A percentile compares a stretch with the other conserved stretches of the same genome.
phyloP scores from a whole-genome alignment of 1,140 invertebrate species.

The Monochamus saltuarius region DNA sequence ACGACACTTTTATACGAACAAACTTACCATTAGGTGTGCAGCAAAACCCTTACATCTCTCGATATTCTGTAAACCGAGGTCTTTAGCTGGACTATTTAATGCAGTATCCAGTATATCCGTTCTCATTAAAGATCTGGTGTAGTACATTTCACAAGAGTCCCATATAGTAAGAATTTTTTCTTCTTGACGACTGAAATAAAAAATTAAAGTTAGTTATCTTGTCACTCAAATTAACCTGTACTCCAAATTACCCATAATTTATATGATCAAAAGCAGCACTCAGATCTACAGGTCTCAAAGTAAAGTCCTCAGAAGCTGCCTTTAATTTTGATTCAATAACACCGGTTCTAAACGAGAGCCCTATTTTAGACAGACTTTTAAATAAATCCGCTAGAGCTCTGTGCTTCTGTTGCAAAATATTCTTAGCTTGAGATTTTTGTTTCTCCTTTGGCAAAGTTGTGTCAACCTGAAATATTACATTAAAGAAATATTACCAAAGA shows the following conservation, averaged over 20 bases:
- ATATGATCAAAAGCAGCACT: constrained; percentile 54
- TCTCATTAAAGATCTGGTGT: constrained; percentile 70
- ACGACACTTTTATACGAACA: no score
- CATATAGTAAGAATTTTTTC: constrained; percentile 63
- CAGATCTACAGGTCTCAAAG: constrained; percentile 64
- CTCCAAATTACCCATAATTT: constrained; percentile 51
- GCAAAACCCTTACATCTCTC: constrained; percentile 83
- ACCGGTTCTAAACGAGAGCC: constrained; percentile 77
- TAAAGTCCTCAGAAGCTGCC: constrained; percentile 53
- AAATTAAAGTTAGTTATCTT: constrained; percentile 13
- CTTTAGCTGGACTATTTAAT: constrained; percentile 68
- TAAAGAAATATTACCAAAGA: background rate
- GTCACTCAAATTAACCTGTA: background rate
- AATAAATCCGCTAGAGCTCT: constrained; percentile 83
- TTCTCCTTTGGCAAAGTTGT: constrained; percentile 65
- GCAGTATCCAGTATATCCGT: constrained; percentile 66
- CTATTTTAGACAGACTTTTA: constrained; percentile 69
- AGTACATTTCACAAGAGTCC: constrained; percentile 75
- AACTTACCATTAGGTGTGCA: constrained; percentile 56
- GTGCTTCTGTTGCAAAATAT: constrained; percentile 80
- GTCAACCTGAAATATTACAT: constrained; percentile 56
- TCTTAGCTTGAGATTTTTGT: constrained; percentile 78
- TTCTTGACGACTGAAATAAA: constrained; percentile 54
- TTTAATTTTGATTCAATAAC: constrained; percentile 55
- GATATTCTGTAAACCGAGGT: constrained; percentile 77